Evolutionary conservation across 2,113 vertebrate species (phyloP), one percentile per base, ranked within the genome.

Genomic region (Callithrix jacchus): DNA sequence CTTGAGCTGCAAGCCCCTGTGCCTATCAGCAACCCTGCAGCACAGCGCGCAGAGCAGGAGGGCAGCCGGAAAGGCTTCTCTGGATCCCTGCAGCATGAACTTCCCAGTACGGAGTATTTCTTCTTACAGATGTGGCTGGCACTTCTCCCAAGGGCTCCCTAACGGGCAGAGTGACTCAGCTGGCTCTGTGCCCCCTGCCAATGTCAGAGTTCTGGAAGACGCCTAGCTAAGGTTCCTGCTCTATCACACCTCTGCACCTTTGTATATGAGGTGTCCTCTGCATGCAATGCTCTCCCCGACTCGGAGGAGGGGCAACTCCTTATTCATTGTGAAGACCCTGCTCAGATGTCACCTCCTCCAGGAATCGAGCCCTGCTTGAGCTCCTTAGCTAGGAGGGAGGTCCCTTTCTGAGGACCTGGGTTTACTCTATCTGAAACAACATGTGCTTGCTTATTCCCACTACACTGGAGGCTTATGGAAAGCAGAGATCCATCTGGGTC

Each of bases 1-100:
- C 13, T 32, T 23, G 1, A 27, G n/a, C 5, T 0, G 2, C 56
- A 52, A 70, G 27, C 23, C n/a, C 37, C 27, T 0, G 0, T 30
- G 45, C 35, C 32, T 18, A 40, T 23, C 30, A 35, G 25, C 32
- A 8, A 13, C 4, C 17, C 47, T 37, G 5, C 2, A 2, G 85
- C 5, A 27, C 1, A 23, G 20, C 5, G 2, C 8, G 37, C 37
- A 0, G 37, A 64, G 81, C 27, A 64, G 21, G 56, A 18, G 56
- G n/a, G 87, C 10, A 61, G 76, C 76, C 14, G 11, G 45, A 80
- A 21, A 68, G 76, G 30, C 13, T 58, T 45, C 25, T 40, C 61
- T 27, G 85, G 54, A 35, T 27, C n/a, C 52, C 66, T 35, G 11
- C 1, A 4, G 88, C 54, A 30, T 0, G 0, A 54, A 49, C 42